Conservation (phyloP, 1,140 invertebrate species). For the Zaprionus tsacasi region DNA sequence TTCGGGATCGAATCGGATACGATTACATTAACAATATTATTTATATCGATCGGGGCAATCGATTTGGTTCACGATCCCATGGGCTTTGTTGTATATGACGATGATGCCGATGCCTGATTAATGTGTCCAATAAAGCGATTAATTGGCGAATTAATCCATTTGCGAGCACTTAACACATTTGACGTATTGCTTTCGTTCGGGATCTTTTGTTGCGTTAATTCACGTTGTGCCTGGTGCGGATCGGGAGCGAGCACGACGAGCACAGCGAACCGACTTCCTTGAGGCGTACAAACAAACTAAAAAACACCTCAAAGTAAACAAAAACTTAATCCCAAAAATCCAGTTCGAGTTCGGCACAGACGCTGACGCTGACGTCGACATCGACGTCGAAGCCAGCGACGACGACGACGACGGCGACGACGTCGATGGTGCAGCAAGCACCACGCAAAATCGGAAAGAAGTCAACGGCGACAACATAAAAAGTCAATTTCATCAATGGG, state of each 20-base stretch:
- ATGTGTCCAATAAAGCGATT: constrained; percentile 63
- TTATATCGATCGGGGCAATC: constrained; percentile 12
- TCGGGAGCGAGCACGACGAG: constrained; percentile 15
- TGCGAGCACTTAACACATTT: constrained; percentile 68
- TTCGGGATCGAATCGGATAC: constrained; percentile 43
- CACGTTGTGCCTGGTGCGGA: constrained; percentile 17
- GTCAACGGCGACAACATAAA: constrained; percentile 82
- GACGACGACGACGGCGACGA: constrained; percentile 8
- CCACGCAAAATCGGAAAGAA: constrained; percentile 66
- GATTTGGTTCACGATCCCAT: constrained; percentile 43
- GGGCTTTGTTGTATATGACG: constrained; percentile 61
- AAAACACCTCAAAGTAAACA: constrained; percentile 81
- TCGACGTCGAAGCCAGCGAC: constrained; percentile 9
- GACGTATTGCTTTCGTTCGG: constrained; percentile 38
- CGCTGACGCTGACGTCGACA: constrained; percentile 35
- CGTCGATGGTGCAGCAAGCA: constrained; percentile 27
- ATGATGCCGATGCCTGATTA: constrained; percentile 52
- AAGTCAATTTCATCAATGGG: constrained; percentile 84
- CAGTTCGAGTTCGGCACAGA: constrained; percentile 61
- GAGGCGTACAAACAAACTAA: constrained; percentile 82
- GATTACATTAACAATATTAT: constrained; percentile 59
- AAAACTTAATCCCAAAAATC: constrained; percentile 84
- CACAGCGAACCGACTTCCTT: constrained; percentile 78
- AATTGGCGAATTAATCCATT: constrained; percentile 72
- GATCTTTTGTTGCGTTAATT: constrained; percentile 21